Base-by-base conservation (phyloP, 2,797 vertebrate species). In the Acipenser transmontanus region DNA sequence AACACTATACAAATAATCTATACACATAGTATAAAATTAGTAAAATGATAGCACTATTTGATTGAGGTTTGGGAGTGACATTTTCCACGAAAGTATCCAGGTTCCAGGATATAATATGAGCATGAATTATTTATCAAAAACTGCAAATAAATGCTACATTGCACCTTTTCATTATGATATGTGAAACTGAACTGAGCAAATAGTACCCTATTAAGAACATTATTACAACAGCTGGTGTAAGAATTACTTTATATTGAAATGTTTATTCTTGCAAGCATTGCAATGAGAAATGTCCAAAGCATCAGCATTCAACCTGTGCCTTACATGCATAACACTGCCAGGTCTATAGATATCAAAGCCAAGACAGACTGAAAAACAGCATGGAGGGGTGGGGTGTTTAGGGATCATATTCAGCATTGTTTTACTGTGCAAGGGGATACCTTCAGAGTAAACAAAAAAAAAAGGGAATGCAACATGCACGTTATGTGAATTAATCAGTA, bases 281-380 rank as follows among this genome's bases (percentile, higher is more conserved):
- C 73, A 75, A 62, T 71, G 72, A 81, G 75, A 81, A 82, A 84
- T 74, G 77, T 68, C 62, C 61, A 9, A 64, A 61, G 59, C 67
- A 80, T 88, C 82, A 86, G 73, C 74, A 86, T 87, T 80, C 82
- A 50, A 13, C 56, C 76, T 76, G 72, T 76, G 72, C 47, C 13
- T 75, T 70, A 69, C 72, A 54, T 54, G 66, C 69, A 71, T 77
- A 80, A 78, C 80, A 70, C 70, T 80, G 73, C 76, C 83, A 76
- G 76, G 77, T 82, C 76, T 77, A 70, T 14, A 70, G 65, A 78
- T 81, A 84, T 79, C 74, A 83, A 84, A 85, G 76, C 68, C 70
- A 78, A 73, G 77, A 70, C 68, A 73, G 70, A 73, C 68, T 73
- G 73, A 78, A 74, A 66, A 80, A 72, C 65, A 76, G 73, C 69